Conservation (phyloP, 2,888 invertebrate genomes). For the Nyleta sp. region DNA sequence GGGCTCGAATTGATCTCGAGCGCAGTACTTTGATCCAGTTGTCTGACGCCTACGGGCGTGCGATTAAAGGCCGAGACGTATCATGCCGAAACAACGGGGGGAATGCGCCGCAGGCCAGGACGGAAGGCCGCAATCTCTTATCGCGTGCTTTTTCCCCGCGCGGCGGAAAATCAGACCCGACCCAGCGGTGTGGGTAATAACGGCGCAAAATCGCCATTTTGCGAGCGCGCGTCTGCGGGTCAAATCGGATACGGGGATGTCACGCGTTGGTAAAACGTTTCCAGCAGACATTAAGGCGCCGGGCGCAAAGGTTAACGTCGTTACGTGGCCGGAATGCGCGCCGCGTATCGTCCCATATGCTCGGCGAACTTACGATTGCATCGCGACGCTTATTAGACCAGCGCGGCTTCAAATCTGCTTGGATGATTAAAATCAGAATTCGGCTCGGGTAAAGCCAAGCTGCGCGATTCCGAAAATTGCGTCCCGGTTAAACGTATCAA, state of each 20-base stretch:
- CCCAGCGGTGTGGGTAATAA: constrained; percentile 14
- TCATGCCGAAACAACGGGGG: constrained; percentile 3
- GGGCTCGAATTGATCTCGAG: constrained; percentile 9
- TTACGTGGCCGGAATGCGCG: constrained; percentile 73
- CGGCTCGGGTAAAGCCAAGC: too few species aligned
- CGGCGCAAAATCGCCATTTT: constrained; percentile 31
- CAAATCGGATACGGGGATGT: constrained; percentile 60
- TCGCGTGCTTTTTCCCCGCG: constrained; percentile 13
- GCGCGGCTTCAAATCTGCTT: constrained; percentile 18
- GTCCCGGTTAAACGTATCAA: too few species aligned
- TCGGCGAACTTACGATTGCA: constrained; percentile 68
- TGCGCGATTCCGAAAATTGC: too few species aligned
- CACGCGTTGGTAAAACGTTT: constrained; percentile 67
- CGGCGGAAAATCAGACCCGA: constrained; percentile 15
- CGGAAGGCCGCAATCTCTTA: constrained; percentile 24
- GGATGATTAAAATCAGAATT: constrained; percentile 36
- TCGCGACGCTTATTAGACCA: constrained; percentile 50
- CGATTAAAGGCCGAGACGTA: constrained; percentile 23
- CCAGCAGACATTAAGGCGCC: constrained; percentile 66
- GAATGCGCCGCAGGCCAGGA: constrained; percentile 8
- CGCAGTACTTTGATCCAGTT: constrained; percentile 14
- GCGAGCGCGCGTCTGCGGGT: constrained; percentile 23
- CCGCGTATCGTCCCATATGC: constrained; percentile 53
- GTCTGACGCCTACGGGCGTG: not conserved
- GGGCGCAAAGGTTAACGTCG: constrained; percentile 71